Evolutionary conservation across 2,888 invertebrate genomes (phyloP).

Genomic region (Epinotia demarniana): DNA sequence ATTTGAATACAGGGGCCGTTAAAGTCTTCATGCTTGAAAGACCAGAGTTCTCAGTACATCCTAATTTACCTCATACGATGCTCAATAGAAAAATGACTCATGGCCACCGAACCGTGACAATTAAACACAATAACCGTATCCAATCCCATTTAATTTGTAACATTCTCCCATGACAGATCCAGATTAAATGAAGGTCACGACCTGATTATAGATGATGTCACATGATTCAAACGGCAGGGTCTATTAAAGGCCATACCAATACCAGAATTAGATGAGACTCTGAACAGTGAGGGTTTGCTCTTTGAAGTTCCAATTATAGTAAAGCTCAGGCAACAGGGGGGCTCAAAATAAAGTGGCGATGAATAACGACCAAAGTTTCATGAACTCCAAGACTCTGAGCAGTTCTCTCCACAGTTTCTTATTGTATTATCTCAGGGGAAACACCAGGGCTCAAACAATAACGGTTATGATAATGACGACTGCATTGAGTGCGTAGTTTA

Average conservation of each 20-base stretch:
- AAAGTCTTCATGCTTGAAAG: constrained; percentile 22
- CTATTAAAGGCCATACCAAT: constrained; percentile 56
- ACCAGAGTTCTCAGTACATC: constrained; percentile 30
- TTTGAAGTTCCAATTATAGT: constrained; percentile 40
- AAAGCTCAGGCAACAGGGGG: constrained; percentile 48
- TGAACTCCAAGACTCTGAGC: constrained; percentile 50
- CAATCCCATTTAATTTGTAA: constrained; percentile 60
- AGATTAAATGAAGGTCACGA: constrained; percentile 71
- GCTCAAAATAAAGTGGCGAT: constrained; percentile 57
- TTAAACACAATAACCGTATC: constrained; percentile 57
- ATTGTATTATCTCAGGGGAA: constrained; percentile 27
- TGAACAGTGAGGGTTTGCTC: constrained; percentile 43
- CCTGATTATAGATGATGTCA: constrained; percentile 70
- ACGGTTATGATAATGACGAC: constrained; percentile 38
- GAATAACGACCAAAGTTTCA: constrained; percentile 50
- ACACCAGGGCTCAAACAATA: constrained; percentile 16
- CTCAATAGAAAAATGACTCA: constrained; percentile 38
- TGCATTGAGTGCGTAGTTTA: constrained; percentile 35
- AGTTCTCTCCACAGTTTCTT: constrained; percentile 45
- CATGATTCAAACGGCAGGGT: constrained; percentile 54
- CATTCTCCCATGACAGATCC: constrained; percentile 60
- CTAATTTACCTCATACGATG: constrained; percentile 28
- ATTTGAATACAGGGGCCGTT: constrained; percentile 24
- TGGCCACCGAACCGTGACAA: constrained; percentile 35
- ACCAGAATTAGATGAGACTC: constrained; percentile 56